A percentile compares a stretch with the other conserved stretches of the same genome.
phyloP scores from a whole-genome alignment of 2,797 vertebrate species.

The Crenichthys baileyi region DNA sequence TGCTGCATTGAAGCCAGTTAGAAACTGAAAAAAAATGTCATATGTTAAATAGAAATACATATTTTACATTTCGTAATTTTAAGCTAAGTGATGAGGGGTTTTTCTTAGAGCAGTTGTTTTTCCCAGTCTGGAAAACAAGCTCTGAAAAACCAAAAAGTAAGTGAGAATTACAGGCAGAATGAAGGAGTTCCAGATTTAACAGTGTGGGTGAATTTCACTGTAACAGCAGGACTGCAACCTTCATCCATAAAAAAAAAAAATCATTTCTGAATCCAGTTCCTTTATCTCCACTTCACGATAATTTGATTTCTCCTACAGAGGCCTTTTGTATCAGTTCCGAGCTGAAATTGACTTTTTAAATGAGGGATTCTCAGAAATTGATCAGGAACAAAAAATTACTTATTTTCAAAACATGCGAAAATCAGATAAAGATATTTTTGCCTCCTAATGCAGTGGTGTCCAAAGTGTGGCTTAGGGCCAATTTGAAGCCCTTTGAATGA shows the following conservation, averaged over 20 bases:
- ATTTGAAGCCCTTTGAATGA: background rate
- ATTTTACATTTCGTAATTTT: background rate
- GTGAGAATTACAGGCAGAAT: background rate
- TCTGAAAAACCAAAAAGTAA: slow-evolving; percentile 11
- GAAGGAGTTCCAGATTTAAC: slow-evolving; percentile 29
- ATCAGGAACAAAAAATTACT: background rate
- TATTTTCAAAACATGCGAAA: background rate
- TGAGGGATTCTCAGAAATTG: background rate
- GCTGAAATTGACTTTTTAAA: background rate
- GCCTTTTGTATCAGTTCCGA: background rate
- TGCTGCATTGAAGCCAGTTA: slow-evolving; percentile 39
- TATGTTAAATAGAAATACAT: background rate
- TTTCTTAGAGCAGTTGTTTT: background rate
- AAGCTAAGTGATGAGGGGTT: background rate
- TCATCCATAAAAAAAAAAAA: background rate
- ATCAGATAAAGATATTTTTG: background rate
- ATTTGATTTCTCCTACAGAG: background rate
- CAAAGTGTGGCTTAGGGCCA: background rate
- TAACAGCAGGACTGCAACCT: slow-evolving; percentile 14
- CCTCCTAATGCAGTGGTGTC: background rate
- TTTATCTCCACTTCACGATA: background rate
- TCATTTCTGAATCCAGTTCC: background rate
- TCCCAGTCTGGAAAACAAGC: background rate
- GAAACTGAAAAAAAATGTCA: slow-evolving; percentile 10
- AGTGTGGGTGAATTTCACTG: slow-evolving; percentile 14